Conservation (phyloP, 2,113 vertebrate species). For the Myiopsitta monachus region DNA sequence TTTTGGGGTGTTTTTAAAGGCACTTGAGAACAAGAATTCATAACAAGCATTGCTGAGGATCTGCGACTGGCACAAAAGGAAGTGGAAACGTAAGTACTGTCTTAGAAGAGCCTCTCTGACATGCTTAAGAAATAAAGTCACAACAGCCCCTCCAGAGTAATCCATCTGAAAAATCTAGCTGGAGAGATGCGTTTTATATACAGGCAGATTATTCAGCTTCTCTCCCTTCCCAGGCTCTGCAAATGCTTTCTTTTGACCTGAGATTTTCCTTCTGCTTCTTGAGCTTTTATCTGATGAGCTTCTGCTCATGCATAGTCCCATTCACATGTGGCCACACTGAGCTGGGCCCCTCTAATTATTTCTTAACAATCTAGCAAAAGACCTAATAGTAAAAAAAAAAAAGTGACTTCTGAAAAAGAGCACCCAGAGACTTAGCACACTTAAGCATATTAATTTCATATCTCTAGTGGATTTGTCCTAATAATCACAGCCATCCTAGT, state of each 20-base stretch:
- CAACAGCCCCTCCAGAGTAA: not conserved
- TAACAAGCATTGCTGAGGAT: not conserved
- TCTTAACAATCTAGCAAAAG: not conserved
- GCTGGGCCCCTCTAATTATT: not conserved
- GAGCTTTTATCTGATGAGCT: not conserved
- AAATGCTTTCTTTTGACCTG: not conserved
- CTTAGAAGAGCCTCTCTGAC: not conserved
- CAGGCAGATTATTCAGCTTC: not conserved
- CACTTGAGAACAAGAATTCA: not conserved
- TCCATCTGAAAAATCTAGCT: not conserved
- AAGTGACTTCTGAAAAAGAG: not conserved
- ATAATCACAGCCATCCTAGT: not conserved
- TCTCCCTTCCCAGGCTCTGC: not conserved
- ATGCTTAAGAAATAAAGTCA: not conserved
- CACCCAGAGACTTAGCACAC: not conserved
- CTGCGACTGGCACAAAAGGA: not conserved
- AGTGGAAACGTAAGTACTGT: not conserved
- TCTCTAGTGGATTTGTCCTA: not conserved
- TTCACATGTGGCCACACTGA: not conserved
- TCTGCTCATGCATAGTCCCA: not conserved
- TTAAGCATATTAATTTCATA: not conserved
- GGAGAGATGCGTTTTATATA: not conserved
- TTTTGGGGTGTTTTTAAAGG: not conserved
- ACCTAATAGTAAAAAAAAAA: not conserved
- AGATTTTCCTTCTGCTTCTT: not conserved